phyloP scores from a whole-genome alignment of 2,797 vertebrate species.

The Acanthornis magna region DNA sequence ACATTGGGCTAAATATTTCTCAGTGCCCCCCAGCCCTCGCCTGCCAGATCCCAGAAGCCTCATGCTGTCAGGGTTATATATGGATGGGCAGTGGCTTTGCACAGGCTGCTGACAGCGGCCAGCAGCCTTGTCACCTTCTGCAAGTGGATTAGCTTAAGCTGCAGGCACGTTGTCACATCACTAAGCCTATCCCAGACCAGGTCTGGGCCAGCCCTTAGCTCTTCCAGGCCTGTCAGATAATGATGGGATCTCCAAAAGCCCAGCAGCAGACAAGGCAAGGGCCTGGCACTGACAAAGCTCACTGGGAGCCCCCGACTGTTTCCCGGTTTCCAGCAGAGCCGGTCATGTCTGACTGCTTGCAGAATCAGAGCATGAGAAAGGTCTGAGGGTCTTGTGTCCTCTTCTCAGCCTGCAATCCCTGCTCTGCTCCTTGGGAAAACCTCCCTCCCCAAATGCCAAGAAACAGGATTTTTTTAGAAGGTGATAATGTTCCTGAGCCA shows the following conservation, averaged over 20 bases:
- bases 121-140: neutral
- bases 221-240: neutral
- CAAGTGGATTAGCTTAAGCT: neutral
- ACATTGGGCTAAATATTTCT: neutral
- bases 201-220: neutral
- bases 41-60: neutral
- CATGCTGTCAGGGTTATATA: neutral
- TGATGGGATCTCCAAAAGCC: neutral
- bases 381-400: neutral
- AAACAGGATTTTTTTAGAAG: neutral
- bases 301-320: rapidly evolving
- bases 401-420: neutral
- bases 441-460: neutral
- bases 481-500: neutral
- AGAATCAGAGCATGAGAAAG: neutral
- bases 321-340: neutral
- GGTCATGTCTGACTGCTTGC: rapidly evolving
- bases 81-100: neutral
- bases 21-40: neutral
- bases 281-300: neutral
- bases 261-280: neutral
- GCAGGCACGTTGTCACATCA: neutral
- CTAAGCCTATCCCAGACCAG: neutral
- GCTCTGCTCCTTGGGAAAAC: neutral
- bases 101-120: neutral